These are phyloP conservation scores for Lytechinus variegatus DNA, from an alignment of 35 echinoderm and acorn worm genomes.

Conservation along the genomic window DNA sequence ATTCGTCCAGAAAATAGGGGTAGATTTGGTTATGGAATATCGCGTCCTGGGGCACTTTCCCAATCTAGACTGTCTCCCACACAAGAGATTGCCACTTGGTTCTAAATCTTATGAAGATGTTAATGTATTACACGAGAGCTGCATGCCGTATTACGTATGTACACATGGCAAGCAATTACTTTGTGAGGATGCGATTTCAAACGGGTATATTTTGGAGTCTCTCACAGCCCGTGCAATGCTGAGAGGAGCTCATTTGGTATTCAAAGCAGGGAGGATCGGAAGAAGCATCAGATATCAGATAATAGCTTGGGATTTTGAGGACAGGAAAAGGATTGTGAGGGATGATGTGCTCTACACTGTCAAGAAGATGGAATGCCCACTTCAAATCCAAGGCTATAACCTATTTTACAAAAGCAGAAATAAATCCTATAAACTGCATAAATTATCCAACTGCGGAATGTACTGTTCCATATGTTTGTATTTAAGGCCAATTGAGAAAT, in stretches of 20 bases:
- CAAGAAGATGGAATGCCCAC: neutral
- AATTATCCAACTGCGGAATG: too few relatives aligned
- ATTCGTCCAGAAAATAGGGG: neutral
- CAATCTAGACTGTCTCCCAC: neutral
- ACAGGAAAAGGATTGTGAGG: neutral
- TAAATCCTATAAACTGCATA: neutral
- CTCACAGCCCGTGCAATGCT: neutral
- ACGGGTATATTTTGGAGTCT: neutral
- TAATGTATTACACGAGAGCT: neutral
- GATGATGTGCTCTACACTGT: neutral
- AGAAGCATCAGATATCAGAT: neutral
- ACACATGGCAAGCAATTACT: neutral
- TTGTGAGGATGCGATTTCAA: neutral
- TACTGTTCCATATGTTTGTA: too few relatives aligned
- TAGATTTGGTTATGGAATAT: neutral
- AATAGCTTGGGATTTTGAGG: neutral
- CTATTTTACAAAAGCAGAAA: neutral
- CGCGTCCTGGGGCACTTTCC: neutral
- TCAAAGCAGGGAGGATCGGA: neutral
- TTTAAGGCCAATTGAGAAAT: too few relatives aligned
- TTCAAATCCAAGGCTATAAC: conserved; percentile 11
- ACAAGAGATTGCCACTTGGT: neutral
- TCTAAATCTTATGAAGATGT: neutral
- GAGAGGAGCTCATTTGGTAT: neutral
- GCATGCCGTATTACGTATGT: neutral